Evolutionary conservation across 2,113 vertebrate genomes (phyloP), one percentile per base, ranked within the genome.

Genomic region (Phainopepla nitens): DNA sequence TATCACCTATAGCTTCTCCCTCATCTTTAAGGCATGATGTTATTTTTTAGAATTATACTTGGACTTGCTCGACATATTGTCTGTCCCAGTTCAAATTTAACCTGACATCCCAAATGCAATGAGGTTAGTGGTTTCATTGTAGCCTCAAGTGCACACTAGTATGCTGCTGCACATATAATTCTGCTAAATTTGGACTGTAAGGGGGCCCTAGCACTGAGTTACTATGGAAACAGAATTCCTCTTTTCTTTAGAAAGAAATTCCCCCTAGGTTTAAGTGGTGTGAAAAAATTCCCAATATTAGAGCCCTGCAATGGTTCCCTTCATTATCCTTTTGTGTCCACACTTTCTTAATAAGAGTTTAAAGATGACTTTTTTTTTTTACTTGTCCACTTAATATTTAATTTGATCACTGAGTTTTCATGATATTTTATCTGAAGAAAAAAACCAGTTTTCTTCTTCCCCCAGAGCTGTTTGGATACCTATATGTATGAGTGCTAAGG

Each of bases 221-320:
- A 92, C 98, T 97, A 98, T 98, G 97, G 97, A 96, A 98, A 98
- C 97, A 82, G 93, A 89, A 77, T 95, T 97, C 89, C 97, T 96
- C 94, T 97, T 97, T 97, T 96, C 97, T 96, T 93, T 91, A 69
- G 91, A 96, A 97, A 90, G 60, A 94, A 85, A 95, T 97, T 98
- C 98, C 95, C 95, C 95, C 82, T 97, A 97, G 89, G 93, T 96
- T 96, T 93, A 84, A 84, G 58, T 73, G 80, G 65, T 93, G 58
- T 97, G 71, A 87, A 95, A 94, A 93, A 85, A 66, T 9, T 90
- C 62, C 69, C 62, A 41, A 8, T 89, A 51, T 96, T 95, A 44
- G 24, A 84, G 54, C 64, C 56, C 58, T 54, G 61, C 0, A 0
- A 77, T 66, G 41, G 70, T 86, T 82, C 39, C 44, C 31, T 93